phyloP scores from a whole-genome alignment of 2,113 vertebrate genomes.

The Vanacampus margaritifer region DNA sequence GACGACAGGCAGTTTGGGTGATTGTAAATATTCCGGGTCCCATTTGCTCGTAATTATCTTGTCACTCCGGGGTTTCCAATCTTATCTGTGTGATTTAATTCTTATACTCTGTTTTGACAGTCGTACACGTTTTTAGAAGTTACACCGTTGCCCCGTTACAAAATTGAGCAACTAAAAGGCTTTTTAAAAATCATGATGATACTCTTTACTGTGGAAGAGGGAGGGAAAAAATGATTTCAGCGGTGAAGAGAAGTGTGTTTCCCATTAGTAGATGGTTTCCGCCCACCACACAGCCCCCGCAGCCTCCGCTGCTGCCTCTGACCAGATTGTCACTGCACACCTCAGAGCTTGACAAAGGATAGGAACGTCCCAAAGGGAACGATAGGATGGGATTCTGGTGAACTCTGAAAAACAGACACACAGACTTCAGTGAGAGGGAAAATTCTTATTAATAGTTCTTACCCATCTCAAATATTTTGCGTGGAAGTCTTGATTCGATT shows the following conservation, averaged over 20 bases:
- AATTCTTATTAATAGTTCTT: background rate
- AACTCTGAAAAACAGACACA: background rate
- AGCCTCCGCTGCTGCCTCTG: conserved; percentile 39
- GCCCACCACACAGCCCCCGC: conserved; percentile 20
- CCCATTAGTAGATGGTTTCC: conserved; percentile 67
- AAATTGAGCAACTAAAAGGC: conserved; percentile 11
- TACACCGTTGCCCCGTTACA: conserved; percentile 12
- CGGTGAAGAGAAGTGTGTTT: conserved; percentile 67
- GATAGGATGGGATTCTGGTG: too few species aligned
- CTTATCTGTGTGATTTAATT: background rate
- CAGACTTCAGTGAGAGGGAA: background rate
- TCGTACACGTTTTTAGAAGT: conserved; percentile 25
- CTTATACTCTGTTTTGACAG: background rate
- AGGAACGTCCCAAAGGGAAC: conserved; percentile 22
- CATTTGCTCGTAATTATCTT: background rate
- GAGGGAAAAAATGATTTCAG: conserved; percentile 43
- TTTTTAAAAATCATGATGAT: conserved; percentile 41
- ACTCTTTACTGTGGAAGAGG: conserved; percentile 38
- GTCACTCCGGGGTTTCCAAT: background rate
- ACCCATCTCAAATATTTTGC: too few species aligned
- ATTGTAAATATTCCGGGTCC: background rate
- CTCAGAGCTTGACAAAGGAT: conserved; percentile 32
- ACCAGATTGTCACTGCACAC: conserved; percentile 44
- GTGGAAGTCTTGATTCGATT: too few species aligned
- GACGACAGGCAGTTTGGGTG: background rate